A percentile compares a stretch with the other conserved stretches of the same genome.
These are phyloP conservation scores for Centropristis striata DNA, from an alignment of 2,113 vertebrate species.

Conservation along the genomic window DNA sequence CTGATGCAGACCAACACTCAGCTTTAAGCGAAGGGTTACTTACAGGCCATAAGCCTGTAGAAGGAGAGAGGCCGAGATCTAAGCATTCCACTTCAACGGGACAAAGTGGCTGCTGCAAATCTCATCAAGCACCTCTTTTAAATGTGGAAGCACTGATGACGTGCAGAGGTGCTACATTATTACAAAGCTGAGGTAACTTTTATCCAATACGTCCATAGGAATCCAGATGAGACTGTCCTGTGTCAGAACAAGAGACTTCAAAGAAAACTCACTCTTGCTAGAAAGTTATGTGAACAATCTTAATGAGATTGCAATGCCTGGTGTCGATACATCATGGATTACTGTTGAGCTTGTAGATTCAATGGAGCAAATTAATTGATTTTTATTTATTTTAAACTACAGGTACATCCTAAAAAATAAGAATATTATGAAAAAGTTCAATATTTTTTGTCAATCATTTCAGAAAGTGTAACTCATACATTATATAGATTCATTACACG, in stretches of 20 bases:
- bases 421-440: too few species aligned
- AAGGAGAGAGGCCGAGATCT: constrained; percentile 44
- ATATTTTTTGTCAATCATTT: too few species aligned
- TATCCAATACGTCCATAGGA: neutral
- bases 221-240: neutral
- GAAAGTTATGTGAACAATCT: neutral
- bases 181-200: neutral
- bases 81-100: constrained; percentile 36
- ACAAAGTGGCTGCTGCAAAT: constrained; percentile 49
- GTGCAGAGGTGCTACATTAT: constrained; percentile 8
- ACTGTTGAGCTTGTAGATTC: too few species aligned
- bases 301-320: neutral
- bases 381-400: neutral
- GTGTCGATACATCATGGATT: neutral
- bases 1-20: constrained; percentile 51
- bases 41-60: constrained; percentile 52
- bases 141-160: constrained; percentile 8
- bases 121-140: constrained; percentile 24
- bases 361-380: neutral
- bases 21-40: constrained; percentile 65
- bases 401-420: too few species aligned
- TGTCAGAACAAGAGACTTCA: neutral
- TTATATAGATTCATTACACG: too few species aligned
- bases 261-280: neutral
- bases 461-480: too few species aligned